These are phyloP conservation scores for Pachypsylla venusta DNA, from an alignment of 1,140 invertebrate species.

Conservation along the genomic window DNA sequence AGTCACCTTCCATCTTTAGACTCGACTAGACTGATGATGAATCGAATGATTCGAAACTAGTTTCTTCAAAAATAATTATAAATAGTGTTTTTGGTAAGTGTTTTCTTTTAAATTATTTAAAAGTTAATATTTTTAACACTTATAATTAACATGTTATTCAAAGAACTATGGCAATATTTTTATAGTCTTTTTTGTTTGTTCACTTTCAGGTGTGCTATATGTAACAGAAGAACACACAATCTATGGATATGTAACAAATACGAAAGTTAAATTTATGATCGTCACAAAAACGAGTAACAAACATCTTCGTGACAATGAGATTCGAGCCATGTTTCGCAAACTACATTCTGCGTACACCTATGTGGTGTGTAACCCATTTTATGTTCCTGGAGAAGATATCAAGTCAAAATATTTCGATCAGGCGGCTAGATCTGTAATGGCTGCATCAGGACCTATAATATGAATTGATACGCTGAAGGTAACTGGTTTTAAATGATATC, in stretches of 20 bases:
- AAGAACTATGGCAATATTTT: no score
- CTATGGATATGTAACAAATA: constrained; percentile 98
- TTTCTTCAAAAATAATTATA: no score
- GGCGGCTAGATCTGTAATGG: not conserved
- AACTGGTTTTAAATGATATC: constrained; percentile 60
- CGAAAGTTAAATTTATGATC: constrained; percentile 87
- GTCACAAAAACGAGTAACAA: constrained; percentile 83
- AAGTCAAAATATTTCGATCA: constrained; percentile 49
- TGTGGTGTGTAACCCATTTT: constrained; percentile 88
- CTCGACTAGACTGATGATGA: no score
- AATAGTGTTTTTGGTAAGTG: no score
- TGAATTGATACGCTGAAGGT: no score
- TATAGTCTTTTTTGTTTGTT: no score
- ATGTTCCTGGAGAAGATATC: constrained; percentile 71
- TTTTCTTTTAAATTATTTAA: no score
- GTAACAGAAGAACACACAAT: constrained; percentile 95
- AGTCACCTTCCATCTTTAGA: no score
- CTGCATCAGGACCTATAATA: no score
- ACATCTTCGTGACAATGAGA: constrained; percentile 82
- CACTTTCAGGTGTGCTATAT: constrained; percentile 51
- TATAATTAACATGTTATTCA: no score
- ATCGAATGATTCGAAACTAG: no score
- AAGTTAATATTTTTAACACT: no score
- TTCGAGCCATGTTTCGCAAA: constrained; percentile 80
- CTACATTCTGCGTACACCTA: constrained; percentile 82